Evolutionary conservation across 2,888 invertebrate species (phyloP), one percentile per base, ranked within the genome.

Genomic region (Sericinus montela): DNA sequence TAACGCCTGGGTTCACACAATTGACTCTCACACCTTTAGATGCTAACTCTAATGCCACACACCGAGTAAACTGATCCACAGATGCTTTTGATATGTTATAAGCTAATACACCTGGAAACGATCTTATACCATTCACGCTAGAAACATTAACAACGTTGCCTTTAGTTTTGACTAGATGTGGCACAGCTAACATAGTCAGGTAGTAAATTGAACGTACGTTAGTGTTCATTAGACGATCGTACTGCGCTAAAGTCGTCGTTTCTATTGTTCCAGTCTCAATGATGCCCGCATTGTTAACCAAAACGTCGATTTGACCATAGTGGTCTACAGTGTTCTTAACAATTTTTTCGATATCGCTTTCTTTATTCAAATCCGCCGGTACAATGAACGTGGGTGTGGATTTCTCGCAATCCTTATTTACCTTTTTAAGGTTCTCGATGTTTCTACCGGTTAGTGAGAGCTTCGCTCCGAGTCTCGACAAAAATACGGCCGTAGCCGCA

Each of bases 131-230:
- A 67, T 94, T 95, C 0, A 98, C 97, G 74, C 98, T 98, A 1
- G 98, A 98, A 0, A 99, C 95, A 75, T 98, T 99, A 0, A 99
- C 97, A 61, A 98, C 94, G 59, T 93, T 95, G n/a, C 97, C 97
- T 78, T 96, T 94, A 0, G 93, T 91, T 77, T 93, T 91, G 1
- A 96, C 86, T 14, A 98, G 88, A 80, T 97, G 93, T 0, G 98
- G 98, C 0, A 95, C 94, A 3, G 97, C 95, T 41, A 97, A 74
- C 93, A 94, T 95, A 0, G 96, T 97, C 55, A 98, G 75, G 52
- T 95, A 92, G 69, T 95, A 95, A 13, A 95, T 89, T 0, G 95
- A 92, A 52, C 97, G 92, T 0, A 97, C 94, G 77, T 99, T 99
- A 1, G 94, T 92, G 65, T 96, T 95, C 92, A 99, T 97, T 9